Conservation (phyloP, 2,797 vertebrate species). For the Sebastes trivittatus region DNA sequence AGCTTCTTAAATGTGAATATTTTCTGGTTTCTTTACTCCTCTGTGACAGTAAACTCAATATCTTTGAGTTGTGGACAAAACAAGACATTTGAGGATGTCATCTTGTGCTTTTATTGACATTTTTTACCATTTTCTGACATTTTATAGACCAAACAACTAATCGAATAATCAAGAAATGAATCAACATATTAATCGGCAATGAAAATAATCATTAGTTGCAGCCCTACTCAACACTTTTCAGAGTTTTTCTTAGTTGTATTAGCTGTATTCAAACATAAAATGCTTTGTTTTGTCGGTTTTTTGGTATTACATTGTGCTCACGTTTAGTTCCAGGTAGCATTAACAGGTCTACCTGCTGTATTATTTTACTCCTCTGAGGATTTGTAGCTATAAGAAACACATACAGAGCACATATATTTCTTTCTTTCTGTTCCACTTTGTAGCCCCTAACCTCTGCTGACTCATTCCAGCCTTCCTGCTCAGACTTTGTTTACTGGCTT, state of each 20-base stretch:
- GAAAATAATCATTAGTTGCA: no score
- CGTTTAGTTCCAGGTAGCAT: not conserved
- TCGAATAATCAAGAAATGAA: no score
- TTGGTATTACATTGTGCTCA: not conserved
- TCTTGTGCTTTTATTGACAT: accelerated
- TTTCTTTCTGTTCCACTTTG: not conserved
- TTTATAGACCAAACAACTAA: no score
- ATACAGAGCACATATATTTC: not conserved
- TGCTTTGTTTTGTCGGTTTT: not conserved
- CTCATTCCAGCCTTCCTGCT: constrained; percentile 34
- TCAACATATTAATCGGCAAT: accelerated
- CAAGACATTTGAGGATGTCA: no score
- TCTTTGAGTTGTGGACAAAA: no score
- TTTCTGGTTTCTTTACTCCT: no score
- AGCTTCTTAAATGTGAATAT: no score
- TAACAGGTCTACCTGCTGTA: not conserved
- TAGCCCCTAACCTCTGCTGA: constrained; percentile 37
- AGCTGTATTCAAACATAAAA: not conserved
- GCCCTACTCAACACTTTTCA: not conserved
- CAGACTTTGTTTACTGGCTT: constrained; percentile 45
- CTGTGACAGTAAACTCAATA: no score
- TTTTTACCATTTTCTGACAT: no score
- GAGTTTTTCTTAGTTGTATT: not conserved
- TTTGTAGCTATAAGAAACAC: not conserved
- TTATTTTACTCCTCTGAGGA: not conserved